Base-by-base conservation (phyloP, 2,797 vertebrate species). In the Numenius phaeopus region DNA sequence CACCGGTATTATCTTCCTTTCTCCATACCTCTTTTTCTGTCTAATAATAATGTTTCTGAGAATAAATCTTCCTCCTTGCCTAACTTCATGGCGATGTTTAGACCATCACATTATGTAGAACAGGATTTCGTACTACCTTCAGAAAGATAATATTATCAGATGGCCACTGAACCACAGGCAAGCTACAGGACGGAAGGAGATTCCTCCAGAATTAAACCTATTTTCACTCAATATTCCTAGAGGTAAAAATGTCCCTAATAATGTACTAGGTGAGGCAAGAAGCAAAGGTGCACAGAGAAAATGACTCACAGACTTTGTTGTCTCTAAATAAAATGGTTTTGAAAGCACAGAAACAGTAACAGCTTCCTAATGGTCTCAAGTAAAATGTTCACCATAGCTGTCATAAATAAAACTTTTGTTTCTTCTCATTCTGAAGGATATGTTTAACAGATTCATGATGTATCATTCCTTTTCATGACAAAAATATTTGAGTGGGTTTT, bases 381-480 rank as follows among this genome's bases (percentile, higher is more conserved):
- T 69, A 82, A 54, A 61, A n/a, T 17, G 12, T 55, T 78, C 54
- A 40, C 58, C 46, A 20, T 24, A 77, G 40, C 67, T 57, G 34
- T 79, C 37, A 84, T 89, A 77, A 92, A 88, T 69, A 62, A 93
- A 93, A 89, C 39, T 78, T 91, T 37, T 40, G 5, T 84, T 90
- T 49, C 20, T 47, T 87, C 52, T 94, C 24, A 75, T 93, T 83
- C 64, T 91, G 75, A 94, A 89, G 9, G 30, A 59, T 89, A 34
- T 78, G 30, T 70, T 90, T 92, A 83, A 69, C 30, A 87, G 65
- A 90, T 85, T 83, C 42, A n/a, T 77, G n/a, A 69, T 72, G 17
- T 50, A 69, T 62, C 42, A 26, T 79, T 93, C 8, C 26, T 89
- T 66, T 90, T 82, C 8, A 1, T 58, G 27, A 46, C 34, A 94